A percentile compares a stretch with the other conserved stretches of the same genome.
Conservation (phyloP, 37 sponge, comb jelly and placozoan genomes). For the Corticium candelabrum region DNA sequence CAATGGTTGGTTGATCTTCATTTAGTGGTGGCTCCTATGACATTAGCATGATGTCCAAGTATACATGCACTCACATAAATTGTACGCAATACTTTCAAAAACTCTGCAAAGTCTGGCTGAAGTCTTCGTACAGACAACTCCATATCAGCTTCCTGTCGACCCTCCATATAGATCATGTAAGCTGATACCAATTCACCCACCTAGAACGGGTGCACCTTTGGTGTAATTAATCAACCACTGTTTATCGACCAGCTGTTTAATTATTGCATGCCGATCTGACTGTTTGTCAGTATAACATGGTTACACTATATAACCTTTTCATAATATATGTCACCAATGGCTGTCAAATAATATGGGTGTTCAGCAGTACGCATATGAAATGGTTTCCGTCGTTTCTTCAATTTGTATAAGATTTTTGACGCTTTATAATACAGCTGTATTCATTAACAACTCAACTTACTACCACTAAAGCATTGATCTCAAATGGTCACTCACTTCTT, state of each 20-base stretch:
- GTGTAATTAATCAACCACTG: too few relatives aligned
- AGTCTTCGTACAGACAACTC: conserved; percentile 1
- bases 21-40: conserved; percentile 1
- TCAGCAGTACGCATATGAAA: conserved; percentile 7
- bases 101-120: not conserved
- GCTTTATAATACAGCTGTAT: conserved; percentile 34
- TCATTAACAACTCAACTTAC: too few relatives aligned
- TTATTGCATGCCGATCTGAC: too few relatives aligned
- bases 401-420: not conserved
- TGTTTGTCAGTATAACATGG: too few relatives aligned
- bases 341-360: conserved; percentile 24
- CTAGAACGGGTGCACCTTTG: too few relatives aligned
- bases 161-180: not conserved
- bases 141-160: not conserved
- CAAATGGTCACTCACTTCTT: not conserved
- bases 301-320: too few relatives aligned
- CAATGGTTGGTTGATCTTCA: not conserved
- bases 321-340: conserved; percentile 48
- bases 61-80: too few relatives aligned
- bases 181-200: not conserved
- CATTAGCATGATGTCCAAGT: too few relatives aligned
- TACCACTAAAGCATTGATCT: too few relatives aligned
- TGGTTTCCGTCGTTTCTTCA: conserved; percentile 16
- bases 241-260: too few relatives aligned
- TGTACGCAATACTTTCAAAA: too few relatives aligned